These are phyloP conservation scores for Xylocampa areola DNA, from an alignment of 2,888 invertebrate species.

Conservation along the genomic window DNA sequence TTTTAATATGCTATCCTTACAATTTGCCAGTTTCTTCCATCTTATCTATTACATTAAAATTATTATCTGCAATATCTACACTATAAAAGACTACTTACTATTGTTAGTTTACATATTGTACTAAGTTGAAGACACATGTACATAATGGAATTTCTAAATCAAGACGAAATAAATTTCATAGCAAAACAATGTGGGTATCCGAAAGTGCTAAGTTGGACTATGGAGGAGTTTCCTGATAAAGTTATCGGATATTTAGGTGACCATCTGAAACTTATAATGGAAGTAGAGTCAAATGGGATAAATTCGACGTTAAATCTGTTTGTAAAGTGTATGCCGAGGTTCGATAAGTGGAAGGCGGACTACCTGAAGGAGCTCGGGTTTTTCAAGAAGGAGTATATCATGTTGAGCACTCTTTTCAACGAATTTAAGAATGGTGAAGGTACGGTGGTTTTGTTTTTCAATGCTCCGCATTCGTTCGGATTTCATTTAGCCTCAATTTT, in stretches of 20 bases:
- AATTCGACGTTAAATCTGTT: conserved; percentile 82
- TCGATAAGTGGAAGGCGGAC: conserved; percentile 82
- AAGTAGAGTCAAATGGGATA: conserved; percentile 59
- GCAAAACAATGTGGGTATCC: conserved; percentile 63
- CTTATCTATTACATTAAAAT: conserved; percentile 24
- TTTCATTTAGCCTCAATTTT: too few relatives aligned
- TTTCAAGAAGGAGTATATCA: conserved; percentile 77
- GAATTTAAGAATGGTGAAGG: conserved; percentile 72
- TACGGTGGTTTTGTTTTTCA: too few relatives aligned
- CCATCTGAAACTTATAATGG: conserved; percentile 73
- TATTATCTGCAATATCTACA: conserved; percentile 13
- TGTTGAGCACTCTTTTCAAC: conserved; percentile 75
- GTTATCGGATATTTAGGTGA: conserved; percentile 81
- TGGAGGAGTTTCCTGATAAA: conserved; percentile 72
- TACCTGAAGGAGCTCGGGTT: conserved; percentile 74
- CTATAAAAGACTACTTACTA: conserved; percentile 28
- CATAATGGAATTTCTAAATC: conserved; percentile 70
- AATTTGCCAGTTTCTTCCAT: neutral
- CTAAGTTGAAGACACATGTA: conserved; percentile 15
- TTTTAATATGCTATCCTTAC: conserved; percentile 21
- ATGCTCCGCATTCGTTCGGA: too few relatives aligned
- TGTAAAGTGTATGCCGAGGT: conserved; percentile 90
- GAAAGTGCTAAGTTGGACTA: conserved; percentile 65
- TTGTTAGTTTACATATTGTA: conserved; percentile 24
- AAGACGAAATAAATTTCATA: conserved; percentile 69